Evolutionary conservation across 2,113 vertebrate genomes (phyloP), one percentile per base, ranked within the genome.

Genomic region (Cyrtonyx montezumae): DNA sequence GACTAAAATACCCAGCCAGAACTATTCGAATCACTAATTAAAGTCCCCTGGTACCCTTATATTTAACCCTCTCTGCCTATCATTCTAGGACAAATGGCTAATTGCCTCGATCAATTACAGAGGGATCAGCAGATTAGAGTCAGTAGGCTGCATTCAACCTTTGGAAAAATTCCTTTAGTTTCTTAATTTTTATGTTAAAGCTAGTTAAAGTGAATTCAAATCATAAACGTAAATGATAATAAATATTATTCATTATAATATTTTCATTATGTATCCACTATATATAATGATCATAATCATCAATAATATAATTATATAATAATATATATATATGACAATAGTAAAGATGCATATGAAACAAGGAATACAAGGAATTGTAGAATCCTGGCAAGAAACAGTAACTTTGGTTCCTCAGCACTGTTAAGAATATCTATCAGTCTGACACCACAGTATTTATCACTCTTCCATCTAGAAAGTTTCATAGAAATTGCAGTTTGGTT

Each of bases 391-490:
- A 28, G 22, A 76, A 87, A 55, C 11, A 20, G 4, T 79, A 74
- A 82, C 28, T 21, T 87, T 55, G 25, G 13, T 11, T 87, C 8
- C 21, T 19, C 28, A 77, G 77, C 37, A 79, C 13, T 77, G 43
- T 61, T 30, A 43, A 43, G n/a, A 75, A 32, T 69, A 68, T 40
- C 23, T 68, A 43, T 13, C 32, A 42, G 45, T 55, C 63, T 32
- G 68, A 51, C 68, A 77, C 55, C 84, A 95, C 36, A 87, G 10
- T 89, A 87, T 92, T 96, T 95, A n/a, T 67, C 46, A 79, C 75
- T 77, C 79, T 79, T 6, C 46, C 81, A 94, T 82, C 79, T 79
- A 91, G 80, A 94, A 94, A 94, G 89, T 90, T 92, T 21, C 82
- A 69, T 78, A 90, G 36, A 20, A 56, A 56, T 85, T 71, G 88